Percentiles rank a stretch among this genome's conserved stretches.
Evolutionary conservation across 1,140 invertebrate genomes (phyloP).

Genomic region (Zaprionus inermis): DNA sequence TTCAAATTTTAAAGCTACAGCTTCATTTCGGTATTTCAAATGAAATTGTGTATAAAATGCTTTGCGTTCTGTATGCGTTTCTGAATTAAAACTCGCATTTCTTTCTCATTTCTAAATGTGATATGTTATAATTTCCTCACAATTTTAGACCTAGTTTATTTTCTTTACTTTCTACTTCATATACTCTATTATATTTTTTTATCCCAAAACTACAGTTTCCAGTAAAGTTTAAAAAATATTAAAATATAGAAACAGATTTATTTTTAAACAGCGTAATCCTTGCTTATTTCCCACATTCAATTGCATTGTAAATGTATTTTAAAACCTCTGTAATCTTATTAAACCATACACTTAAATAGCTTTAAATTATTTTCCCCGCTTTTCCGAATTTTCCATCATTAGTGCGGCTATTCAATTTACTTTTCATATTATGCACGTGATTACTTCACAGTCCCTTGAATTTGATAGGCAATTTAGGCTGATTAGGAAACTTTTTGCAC

Average conservation of each 20-base stretch:
- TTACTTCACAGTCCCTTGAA: slow-evolving; percentile 2
- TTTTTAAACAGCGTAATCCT: too few species aligned
- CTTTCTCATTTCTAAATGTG: not conserved
- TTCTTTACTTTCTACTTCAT: not conserved
- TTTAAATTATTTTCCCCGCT: not conserved
- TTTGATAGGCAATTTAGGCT: slow-evolving; percentile 6
- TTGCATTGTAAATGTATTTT: not conserved
- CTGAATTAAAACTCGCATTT: too few species aligned
- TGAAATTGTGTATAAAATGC: not conserved
- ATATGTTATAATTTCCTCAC: too few species aligned
- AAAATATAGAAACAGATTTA: too few species aligned
- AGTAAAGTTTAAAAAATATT: not conserved
- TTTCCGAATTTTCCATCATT: not conserved
- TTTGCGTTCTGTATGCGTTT: not conserved
- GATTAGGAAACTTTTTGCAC: not conserved
- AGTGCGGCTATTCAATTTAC: not conserved
- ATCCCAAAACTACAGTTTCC: not conserved
- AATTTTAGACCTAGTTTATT: not conserved
- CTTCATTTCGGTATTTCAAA: not conserved
- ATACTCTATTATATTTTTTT: not conserved
- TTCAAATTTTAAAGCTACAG: not conserved
- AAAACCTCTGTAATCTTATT: not conserved
- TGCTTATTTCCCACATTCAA: too few species aligned
- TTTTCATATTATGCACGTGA: not conserved
- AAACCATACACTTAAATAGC: not conserved